Percentiles rank a stretch among this genome's conserved stretches.
Evolutionary conservation across 2,888 invertebrate genomes (phyloP).

Genomic region (Pterobdella sp.): DNA sequence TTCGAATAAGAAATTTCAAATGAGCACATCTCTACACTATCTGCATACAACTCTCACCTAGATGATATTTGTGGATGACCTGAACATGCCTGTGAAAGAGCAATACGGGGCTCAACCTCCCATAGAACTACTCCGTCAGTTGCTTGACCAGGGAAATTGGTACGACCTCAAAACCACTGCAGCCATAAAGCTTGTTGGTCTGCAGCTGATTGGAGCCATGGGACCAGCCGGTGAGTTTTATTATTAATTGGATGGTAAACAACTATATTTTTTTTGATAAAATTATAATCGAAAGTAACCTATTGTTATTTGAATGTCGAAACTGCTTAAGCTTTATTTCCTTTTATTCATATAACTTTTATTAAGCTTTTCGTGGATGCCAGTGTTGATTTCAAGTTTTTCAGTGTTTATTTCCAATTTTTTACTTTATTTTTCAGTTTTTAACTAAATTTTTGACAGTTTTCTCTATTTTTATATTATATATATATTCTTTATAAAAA

Average conservation of each 20-base stretch:
- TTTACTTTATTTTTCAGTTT: background rate
- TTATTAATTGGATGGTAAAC: background rate
- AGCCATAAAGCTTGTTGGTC: slow-evolving; percentile 49
- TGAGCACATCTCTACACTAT: no score
- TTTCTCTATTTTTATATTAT: background rate
- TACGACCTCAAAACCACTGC: slow-evolving; percentile 50
- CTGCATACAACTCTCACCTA: slow-evolving; percentile 42
- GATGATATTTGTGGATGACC: slow-evolving; percentile 86
- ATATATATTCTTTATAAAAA: background rate
- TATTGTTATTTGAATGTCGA: no score
- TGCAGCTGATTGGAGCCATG: slow-evolving; percentile 51
- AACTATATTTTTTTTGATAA: background rate
- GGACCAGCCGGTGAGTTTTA: slow-evolving; percentile 54
- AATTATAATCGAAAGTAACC: no score
- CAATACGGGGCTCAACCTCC: slow-evolving; percentile 88
- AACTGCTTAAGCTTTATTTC: no score
- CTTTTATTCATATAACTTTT: no score
- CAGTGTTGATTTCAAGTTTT: no score
- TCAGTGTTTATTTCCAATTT: no score
- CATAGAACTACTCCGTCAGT: slow-evolving; percentile 67
- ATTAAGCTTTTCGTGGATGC: no score
- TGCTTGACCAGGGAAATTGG: slow-evolving; percentile 52
- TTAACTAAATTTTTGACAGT: background rate
- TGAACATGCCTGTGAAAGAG: slow-evolving; percentile 87
- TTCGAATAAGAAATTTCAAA: no score